phyloP scores from a whole-genome alignment of 1,140 invertebrate species.

The Brachionus manjavacas region DNA sequence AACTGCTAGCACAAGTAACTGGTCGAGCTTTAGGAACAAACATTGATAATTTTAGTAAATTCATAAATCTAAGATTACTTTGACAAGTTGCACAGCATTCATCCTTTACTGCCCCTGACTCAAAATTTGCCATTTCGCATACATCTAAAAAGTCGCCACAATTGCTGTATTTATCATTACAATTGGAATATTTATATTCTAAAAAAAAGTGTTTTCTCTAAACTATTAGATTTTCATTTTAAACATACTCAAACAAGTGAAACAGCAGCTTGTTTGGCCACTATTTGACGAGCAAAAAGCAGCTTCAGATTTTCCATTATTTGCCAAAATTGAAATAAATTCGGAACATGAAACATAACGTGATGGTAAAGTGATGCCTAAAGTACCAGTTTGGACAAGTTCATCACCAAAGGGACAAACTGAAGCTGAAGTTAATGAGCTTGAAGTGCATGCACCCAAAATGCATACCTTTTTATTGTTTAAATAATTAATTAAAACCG shows the following conservation, averaged over 20 bases:
- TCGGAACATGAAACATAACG: not conserved
- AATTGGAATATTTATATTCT: not conserved
- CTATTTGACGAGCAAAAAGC: not conserved
- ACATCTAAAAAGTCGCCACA: not conserved
- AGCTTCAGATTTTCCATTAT: not conserved
- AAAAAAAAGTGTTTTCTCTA: not conserved
- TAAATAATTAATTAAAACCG: too few species aligned
- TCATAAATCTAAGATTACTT: not conserved
- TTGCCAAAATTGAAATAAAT: not conserved
- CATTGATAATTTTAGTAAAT: not conserved
- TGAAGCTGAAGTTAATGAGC: not conserved
- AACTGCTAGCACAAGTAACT: not conserved
- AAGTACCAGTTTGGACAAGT: not conserved
- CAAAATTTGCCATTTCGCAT: not conserved
- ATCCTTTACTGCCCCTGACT: not conserved
- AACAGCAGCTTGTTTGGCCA: not conserved
- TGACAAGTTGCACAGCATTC: not conserved
- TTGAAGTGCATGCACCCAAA: not conserved
- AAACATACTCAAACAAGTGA: not conserved
- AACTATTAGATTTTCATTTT: too few species aligned
- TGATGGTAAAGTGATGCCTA: not conserved
- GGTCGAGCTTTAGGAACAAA: not conserved
- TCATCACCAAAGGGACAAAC: constrained; percentile 26
- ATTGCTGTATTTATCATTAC: not conserved
- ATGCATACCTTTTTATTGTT: not conserved